Evolutionary conservation across 2,113 vertebrate genomes (phyloP).

Genomic region (Sceloporus undulatus): DNA sequence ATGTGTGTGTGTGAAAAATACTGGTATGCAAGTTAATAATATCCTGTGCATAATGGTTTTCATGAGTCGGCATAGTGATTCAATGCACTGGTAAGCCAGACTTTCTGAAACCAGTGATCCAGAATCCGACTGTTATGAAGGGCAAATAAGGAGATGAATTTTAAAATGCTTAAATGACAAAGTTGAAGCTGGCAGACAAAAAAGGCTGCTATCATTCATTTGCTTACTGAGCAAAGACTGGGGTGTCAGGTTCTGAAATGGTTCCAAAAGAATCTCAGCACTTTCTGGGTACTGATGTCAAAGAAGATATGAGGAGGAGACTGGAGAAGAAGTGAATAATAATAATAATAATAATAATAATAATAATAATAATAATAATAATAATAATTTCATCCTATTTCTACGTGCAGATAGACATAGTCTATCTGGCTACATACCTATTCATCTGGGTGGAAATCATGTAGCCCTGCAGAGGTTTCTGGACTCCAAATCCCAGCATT

Average conservation of each 20-base stretch:
- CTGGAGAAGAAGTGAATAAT: too few relatives aligned
- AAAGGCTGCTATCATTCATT: constrained; percentile 61
- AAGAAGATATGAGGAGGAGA: too few relatives aligned
- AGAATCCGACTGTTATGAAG: constrained; percentile 64
- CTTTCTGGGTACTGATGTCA: too few relatives aligned
- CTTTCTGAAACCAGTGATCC: constrained; percentile 69
- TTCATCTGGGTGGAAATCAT: too few relatives aligned
- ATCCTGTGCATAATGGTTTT: constrained; percentile 70
- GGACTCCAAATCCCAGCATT: too few relatives aligned
- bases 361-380: too few relatives aligned
- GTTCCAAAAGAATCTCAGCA: neutral
- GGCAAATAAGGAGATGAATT: constrained; percentile 72
- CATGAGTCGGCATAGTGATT: constrained; percentile 68
- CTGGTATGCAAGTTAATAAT: constrained; percentile 64
- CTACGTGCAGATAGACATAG: too few relatives aligned
- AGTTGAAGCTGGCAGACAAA: constrained; percentile 68
- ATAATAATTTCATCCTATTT: too few relatives aligned
- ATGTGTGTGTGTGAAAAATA: neutral
- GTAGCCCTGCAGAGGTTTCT: too few relatives aligned
- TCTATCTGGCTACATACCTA: neutral
- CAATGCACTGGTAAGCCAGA: constrained; percentile 71
- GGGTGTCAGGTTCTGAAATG: constrained; percentile 23
- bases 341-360: too few relatives aligned
- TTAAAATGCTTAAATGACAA: constrained; percentile 72
- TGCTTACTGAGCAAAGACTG: constrained; percentile 2